Conservation (phyloP, 92 coral and sea anemone species). For the Bergia puertoricense region DNA sequence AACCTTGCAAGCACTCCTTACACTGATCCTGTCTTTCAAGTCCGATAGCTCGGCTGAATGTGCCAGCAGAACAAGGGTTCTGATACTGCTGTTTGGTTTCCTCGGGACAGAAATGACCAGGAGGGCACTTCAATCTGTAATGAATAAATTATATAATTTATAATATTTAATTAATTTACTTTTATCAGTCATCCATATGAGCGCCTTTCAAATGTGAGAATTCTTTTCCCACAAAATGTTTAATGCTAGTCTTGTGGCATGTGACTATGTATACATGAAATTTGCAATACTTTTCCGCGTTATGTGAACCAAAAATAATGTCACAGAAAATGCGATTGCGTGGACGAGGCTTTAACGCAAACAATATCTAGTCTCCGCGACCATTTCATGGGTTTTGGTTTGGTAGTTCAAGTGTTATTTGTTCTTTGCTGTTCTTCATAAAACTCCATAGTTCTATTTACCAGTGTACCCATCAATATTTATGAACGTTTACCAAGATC, state of each 20-base stretch:
- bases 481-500: too few species aligned
- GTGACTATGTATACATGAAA: too few species aligned
- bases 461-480: background rate
- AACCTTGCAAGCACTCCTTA: slow-evolving; percentile 69
- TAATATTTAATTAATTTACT: too few species aligned
- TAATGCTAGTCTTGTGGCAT: too few species aligned
- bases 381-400: background rate
- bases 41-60: slow-evolving; percentile 71
- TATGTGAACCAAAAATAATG: too few species aligned
- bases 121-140: slow-evolving; percentile 83
- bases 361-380: background rate
- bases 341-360: too few species aligned
- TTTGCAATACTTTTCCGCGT: too few species aligned
- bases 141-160: background rate
- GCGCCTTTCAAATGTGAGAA: too few species aligned
- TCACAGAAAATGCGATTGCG: too few species aligned
- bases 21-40: slow-evolving; percentile 87
- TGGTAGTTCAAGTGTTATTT: background rate
- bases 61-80: slow-evolving; percentile 83
- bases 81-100: slow-evolving; percentile 82
- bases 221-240: too few species aligned
- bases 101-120: slow-evolving; percentile 88
- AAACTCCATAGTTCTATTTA: too few species aligned
- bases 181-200: too few species aligned
- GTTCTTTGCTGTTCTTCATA: background rate